Percentiles rank a stretch among this genome's conserved stretches.
Conservation (phyloP, 2,888 invertebrate genomes). For the Scaptomyza reducta region DNA sequence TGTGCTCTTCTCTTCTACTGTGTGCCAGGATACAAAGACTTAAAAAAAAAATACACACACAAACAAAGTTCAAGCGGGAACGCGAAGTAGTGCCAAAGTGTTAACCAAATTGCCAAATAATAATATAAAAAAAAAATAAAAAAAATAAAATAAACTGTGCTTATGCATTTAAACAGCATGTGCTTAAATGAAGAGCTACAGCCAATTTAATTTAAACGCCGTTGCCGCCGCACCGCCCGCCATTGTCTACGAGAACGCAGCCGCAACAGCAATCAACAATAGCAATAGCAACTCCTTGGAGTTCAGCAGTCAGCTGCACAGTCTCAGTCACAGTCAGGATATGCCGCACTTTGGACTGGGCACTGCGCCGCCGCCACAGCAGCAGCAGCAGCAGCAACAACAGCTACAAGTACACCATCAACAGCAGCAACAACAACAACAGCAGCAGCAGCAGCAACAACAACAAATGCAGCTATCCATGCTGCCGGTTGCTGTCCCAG, state of each 20-base stretch:
- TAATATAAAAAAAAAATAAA: not conserved
- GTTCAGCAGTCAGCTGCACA: conserved; percentile 61
- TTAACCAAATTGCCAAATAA: conserved; percentile 70
- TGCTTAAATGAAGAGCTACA: conserved; percentile 81
- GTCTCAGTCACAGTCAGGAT: conserved; percentile 66
- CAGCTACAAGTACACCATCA: conserved; percentile 71
- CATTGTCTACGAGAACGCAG: conserved; percentile 72
- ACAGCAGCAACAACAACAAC: conserved; percentile 66
- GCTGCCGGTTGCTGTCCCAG: conserved; percentile 76
- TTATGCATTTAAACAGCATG: conserved; percentile 56
- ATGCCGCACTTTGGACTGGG: conserved; percentile 85
- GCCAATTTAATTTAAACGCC: conserved; percentile 76
- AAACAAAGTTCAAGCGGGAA: conserved; percentile 35
- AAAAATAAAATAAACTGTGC: conserved; percentile 10
- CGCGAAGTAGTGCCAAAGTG: conserved; percentile 67
- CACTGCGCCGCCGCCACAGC: conserved; percentile 77
- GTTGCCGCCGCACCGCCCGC: conserved; percentile 66
- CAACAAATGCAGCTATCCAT: conserved; percentile 81
- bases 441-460: conserved; percentile 76
- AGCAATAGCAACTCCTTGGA: conserved; percentile 57
- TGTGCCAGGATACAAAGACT: conserved; percentile 39
- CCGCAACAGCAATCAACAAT: conserved; percentile 48
- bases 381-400: conserved; percentile 57
- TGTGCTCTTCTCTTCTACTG: conserved; percentile 26
- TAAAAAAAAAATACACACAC: conserved; percentile 42